Conservation (phyloP, 2,113 vertebrate species). For the Lipotes vexillifer region DNA sequence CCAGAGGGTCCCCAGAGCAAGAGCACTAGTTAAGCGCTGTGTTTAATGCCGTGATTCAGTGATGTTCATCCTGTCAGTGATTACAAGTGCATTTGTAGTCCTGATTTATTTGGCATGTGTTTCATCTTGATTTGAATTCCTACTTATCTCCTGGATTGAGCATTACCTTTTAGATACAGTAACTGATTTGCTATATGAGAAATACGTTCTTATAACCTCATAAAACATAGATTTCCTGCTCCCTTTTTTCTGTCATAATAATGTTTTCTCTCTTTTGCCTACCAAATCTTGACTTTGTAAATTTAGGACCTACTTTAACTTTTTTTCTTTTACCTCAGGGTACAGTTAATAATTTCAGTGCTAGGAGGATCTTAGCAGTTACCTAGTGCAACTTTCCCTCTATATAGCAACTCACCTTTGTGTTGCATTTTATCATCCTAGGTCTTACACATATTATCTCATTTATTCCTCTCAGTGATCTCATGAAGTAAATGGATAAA, state of each 20-base stretch:
- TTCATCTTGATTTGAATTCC: slow-evolving; percentile 20
- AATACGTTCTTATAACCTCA: not conserved
- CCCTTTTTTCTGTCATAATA: not conserved
- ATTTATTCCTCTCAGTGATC: not conserved
- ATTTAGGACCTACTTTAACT: slow-evolving; percentile 21
- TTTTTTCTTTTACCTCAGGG: not conserved
- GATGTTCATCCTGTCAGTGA: not conserved
- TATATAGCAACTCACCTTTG: not conserved
- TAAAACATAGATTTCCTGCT: not conserved
- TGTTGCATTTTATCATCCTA: not conserved
- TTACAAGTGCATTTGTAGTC: not conserved
- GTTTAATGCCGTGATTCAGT: not conserved
- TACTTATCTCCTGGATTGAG: not conserved
- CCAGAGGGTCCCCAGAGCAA: not conserved
- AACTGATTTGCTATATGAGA: not conserved
- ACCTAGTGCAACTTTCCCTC: not conserved
- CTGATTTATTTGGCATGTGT: slow-evolving; percentile 7
- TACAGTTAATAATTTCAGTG: slow-evolving; percentile 12
- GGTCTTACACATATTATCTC: not conserved
- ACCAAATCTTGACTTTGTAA: slow-evolving; percentile 28
- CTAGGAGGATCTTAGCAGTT: not conserved
- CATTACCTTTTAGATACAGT: slow-evolving; percentile 27
- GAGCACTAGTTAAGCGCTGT: not conserved
- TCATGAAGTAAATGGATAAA: slow-evolving; percentile 10
- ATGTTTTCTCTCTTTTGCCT: slow-evolving; percentile 40